phyloP scores from a whole-genome alignment of 2,888 invertebrate species.

The Tachina grossa region DNA sequence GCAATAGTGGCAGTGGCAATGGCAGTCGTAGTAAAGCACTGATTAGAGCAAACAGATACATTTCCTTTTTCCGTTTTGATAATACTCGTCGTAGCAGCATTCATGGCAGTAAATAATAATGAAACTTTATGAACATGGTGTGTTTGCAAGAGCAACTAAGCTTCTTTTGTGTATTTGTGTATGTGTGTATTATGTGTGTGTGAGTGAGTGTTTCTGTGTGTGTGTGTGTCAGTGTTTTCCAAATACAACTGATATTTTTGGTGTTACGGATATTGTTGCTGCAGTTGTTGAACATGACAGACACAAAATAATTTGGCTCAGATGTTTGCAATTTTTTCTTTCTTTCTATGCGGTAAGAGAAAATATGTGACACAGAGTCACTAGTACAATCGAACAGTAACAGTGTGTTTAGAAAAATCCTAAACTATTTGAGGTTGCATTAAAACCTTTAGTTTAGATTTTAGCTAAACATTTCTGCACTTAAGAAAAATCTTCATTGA shows the following conservation, averaged over 20 bases:
- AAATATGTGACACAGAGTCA: slow-evolving; percentile 53
- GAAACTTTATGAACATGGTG: slow-evolving; percentile 30
- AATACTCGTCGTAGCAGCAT: slow-evolving; percentile 28
- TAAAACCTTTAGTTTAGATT: neutral
- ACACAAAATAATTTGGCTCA: slow-evolving; percentile 74
- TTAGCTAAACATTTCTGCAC: neutral
- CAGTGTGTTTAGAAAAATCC: slow-evolving; percentile 5
- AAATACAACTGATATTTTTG: slow-evolving; percentile 61
- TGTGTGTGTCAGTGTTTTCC: slow-evolving; percentile 28
- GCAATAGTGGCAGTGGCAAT: slow-evolving; percentile 16
- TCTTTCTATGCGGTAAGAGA: slow-evolving; percentile 58
- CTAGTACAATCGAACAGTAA: slow-evolving; percentile 6
- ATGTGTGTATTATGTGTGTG: too few relatives aligned
- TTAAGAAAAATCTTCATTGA: neutral
- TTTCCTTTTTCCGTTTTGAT: slow-evolving; percentile 72
- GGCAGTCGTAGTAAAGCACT: slow-evolving; percentile 52
- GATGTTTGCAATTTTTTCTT: slow-evolving; percentile 72
- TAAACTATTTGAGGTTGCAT: neutral
- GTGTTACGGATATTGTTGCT: slow-evolving; percentile 70
- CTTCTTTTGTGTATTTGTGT: neutral
- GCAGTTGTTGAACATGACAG: slow-evolving; percentile 73
- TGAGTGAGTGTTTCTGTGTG: neutral
- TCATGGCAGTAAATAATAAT: slow-evolving; percentile 52
- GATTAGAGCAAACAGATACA: slow-evolving; percentile 72
- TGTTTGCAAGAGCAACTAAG: neutral